Conservation (phyloP, 2,888 invertebrate species). For the Leptopterna dolabrata region DNA sequence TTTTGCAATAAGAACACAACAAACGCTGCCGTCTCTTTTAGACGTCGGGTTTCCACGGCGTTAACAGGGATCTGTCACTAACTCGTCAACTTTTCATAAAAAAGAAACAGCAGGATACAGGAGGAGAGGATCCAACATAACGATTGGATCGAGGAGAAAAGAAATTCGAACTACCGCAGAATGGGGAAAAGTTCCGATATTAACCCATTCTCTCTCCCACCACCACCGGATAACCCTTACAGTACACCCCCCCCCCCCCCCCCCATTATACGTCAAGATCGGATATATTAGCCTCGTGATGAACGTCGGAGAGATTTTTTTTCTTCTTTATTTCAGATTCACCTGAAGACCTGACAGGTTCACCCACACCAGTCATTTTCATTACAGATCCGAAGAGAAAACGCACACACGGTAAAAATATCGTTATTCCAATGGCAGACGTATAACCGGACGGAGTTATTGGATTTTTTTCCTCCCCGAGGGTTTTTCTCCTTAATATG, state of each 20-base stretch:
- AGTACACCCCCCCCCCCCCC: neutral
- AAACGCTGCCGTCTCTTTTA: too few species aligned
- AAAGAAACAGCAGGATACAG: too few species aligned
- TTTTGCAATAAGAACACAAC: too few species aligned
- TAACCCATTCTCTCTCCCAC: neutral
- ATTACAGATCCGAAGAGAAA: neutral
- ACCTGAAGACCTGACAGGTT: neutral
- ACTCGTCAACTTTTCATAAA: too few species aligned
- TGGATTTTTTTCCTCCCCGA: neutral
- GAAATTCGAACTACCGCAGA: neutral
- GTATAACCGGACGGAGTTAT: neutral
- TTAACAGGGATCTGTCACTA: too few species aligned
- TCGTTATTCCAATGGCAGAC: neutral
- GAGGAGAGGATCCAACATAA: too few species aligned
- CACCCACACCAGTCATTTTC: neutral
- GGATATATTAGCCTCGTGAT: neutral
- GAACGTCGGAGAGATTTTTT: neutral
- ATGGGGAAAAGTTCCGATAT: neutral
- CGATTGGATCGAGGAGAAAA: neutral
- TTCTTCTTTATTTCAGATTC: neutral
- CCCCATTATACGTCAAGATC: neutral
- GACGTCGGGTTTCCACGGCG: too few species aligned
- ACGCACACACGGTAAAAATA: neutral
- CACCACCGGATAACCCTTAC: neutral
- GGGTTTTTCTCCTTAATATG: constrained; percentile 29